Base-by-base conservation (phyloP, 2,888 invertebrate genomes). In the Agrotis ipsilon region DNA sequence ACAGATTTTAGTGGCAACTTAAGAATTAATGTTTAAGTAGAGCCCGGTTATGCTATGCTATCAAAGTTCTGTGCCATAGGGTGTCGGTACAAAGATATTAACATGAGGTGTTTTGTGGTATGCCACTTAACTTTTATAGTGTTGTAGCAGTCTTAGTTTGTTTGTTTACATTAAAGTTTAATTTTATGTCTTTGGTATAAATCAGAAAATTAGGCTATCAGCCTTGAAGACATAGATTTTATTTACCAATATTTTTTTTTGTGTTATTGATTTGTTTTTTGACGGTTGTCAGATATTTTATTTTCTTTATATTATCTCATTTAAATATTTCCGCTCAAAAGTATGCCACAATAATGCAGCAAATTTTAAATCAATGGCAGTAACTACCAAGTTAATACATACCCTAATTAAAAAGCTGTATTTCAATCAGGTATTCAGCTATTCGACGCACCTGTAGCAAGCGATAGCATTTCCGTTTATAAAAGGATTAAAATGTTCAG, bases 371-470 rank as follows among this genome's bases (percentile, higher is more conserved):
- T 18, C 18, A 52, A 70, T 54, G 52, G 48, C 57, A 51, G 24
- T 62, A 55, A 67, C 57, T 51, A 57, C 27, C 21, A 62, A 62
- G n/a, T 58, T 60, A 21, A 39, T 39, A 59, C 18, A 58, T 55
- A 60, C 45, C 60, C 54, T 59, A 39, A 67, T 2, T 27, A 62
- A 68, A 60, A 58, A 58, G 46, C 21, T 11, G 11, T 66, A 64
- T 58, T 55, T 52, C 57, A 48, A 48, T 60, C 16, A 19, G 18
- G 43, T 67, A 52, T 45, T 32, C 16, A 39, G 21, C 49, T 54
- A 58, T 51, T 52, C 13, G 59, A 54, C 43, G 19, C 73, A 68
- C 54, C 39, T 39, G 57, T 78, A 70, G 55, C 55, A 49, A 55
- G 24, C 43, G 7, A 55, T 68, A 69, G 43, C 60, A 39, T 55